Evolutionary conservation across 2,797 vertebrate genomes (phyloP).

Genomic region (Bufotes viridis): DNA sequence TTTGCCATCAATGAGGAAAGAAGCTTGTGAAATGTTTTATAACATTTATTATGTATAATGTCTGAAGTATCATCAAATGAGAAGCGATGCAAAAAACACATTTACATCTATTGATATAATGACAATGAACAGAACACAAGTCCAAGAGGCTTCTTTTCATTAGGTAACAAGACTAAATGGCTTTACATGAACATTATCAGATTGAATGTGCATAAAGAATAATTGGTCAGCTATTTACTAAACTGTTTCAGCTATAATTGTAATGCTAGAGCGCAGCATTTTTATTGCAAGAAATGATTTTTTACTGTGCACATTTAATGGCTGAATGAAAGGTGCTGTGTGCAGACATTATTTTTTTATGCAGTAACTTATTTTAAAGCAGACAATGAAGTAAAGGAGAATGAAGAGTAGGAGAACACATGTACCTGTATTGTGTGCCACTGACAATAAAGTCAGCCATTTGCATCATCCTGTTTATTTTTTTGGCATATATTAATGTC

Average conservation of each 20-base stretch:
- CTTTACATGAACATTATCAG: constrained; percentile 21
- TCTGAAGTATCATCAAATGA: not conserved
- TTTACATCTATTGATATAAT: constrained; percentile 31
- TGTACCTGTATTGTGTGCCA: not conserved
- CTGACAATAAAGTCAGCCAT: not conserved
- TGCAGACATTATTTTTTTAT: constrained; percentile 3
- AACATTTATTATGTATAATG: not conserved
- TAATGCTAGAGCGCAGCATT: constrained; percentile 16
- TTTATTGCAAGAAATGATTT: constrained; percentile 33
- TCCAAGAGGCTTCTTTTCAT: constrained; percentile 20
- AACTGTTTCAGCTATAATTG: constrained; percentile 37
- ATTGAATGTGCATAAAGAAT: constrained; percentile 14
- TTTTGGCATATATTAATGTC: not conserved
- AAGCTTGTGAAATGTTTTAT: not conserved
- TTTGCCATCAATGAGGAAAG: not conserved
- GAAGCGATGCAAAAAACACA: constrained; percentile 1
- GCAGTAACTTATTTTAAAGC: not conserved
- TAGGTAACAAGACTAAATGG: constrained; percentile 30
- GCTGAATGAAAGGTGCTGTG: not conserved
- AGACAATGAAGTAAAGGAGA: not conserved
- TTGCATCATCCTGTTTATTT: not conserved
- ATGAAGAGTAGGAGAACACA: not conserved
- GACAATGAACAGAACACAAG: not conserved
- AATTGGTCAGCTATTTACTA: constrained; percentile 35
- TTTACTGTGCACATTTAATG: constrained; percentile 28